A percentile compares a stretch with the other conserved stretches of the same genome.
phyloP scores from a whole-genome alignment of 2,113 vertebrate species.

The Pterocles orientalis region DNA sequence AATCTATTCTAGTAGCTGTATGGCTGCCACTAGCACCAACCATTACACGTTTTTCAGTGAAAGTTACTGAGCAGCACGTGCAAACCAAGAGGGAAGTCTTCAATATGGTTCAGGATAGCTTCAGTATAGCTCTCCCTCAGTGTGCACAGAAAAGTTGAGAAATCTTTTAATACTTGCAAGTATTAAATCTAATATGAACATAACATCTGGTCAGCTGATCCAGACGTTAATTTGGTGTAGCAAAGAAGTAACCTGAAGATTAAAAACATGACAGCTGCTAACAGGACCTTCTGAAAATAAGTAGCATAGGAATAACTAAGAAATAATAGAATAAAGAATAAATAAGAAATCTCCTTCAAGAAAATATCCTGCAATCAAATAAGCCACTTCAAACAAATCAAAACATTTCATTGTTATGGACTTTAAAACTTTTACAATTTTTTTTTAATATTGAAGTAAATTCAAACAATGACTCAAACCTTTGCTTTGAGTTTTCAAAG shows the following conservation, averaged over 20 bases:
- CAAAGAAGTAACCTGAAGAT: neutral
- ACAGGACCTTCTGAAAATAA: neutral
- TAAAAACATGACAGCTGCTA: neutral
- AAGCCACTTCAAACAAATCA: neutral
- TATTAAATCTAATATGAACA: neutral
- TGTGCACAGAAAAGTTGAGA: accelerated
- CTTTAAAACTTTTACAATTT: neutral
- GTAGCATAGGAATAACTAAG: neutral
- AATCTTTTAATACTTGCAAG: neutral
- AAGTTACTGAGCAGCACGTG: neutral
- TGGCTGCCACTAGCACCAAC: slow-evolving; percentile 4
- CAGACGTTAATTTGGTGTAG: neutral
- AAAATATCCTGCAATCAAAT: neutral
- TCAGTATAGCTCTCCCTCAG: neutral
- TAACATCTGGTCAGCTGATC: neutral
- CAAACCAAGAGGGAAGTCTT: neutral
- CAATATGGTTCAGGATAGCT: neutral
- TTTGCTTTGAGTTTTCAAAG: neutral
- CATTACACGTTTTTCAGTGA: neutral
- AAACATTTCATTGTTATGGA: neutral
- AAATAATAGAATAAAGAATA: too few species aligned
- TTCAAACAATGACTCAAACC: neutral
- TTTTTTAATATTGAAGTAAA: neutral
- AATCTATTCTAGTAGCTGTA: neutral
- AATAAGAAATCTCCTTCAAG: neutral